Evolutionary conservation across 2,888 invertebrate species (phyloP).

Genomic region (Julus scanicus): DNA sequence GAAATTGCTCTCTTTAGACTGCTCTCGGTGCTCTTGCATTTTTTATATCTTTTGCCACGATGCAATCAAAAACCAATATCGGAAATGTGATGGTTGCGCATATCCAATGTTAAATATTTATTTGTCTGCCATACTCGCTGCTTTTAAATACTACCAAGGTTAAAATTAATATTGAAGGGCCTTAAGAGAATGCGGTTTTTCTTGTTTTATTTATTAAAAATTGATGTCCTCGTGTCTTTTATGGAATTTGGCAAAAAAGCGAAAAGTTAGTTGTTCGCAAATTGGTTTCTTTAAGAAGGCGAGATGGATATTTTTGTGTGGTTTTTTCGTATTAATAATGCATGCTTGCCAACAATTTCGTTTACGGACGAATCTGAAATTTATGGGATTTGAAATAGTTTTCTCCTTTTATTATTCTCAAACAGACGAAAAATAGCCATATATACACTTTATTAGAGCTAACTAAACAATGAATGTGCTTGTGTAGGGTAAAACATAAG

Average conservation of each 20-base stretch:
- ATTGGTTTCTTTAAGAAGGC: not conserved
- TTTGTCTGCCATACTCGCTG: not conserved
- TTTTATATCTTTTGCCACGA: conserved; percentile 23
- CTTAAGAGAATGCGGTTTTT: not conserved
- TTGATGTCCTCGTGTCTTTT: not conserved
- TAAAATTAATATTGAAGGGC: conserved; percentile 8
- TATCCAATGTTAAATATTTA: conserved; percentile 3
- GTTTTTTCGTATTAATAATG: not conserved
- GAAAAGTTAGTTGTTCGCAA: not conserved
- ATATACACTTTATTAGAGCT: too few species aligned
- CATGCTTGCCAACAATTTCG: not conserved
- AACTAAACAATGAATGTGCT: too few species aligned
- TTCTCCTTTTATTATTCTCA: not conserved
- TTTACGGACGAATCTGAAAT: not conserved
- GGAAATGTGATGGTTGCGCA: conserved; percentile 32
- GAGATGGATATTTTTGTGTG: not conserved
- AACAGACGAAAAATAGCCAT: too few species aligned
- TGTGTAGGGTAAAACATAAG: too few species aligned
- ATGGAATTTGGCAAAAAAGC: not conserved
- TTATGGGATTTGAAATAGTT: not conserved
- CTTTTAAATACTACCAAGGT: not conserved
- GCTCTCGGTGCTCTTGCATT: not conserved
- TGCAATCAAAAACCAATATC: conserved; percentile 24
- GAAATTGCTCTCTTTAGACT: not conserved
- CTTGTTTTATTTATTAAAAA: not conserved